A percentile compares a stretch with the other conserved stretches of the same genome.
Evolutionary conservation across 92 coral and sea anemone species (phyloP).

Genomic region (Phenganax subtilis): DNA sequence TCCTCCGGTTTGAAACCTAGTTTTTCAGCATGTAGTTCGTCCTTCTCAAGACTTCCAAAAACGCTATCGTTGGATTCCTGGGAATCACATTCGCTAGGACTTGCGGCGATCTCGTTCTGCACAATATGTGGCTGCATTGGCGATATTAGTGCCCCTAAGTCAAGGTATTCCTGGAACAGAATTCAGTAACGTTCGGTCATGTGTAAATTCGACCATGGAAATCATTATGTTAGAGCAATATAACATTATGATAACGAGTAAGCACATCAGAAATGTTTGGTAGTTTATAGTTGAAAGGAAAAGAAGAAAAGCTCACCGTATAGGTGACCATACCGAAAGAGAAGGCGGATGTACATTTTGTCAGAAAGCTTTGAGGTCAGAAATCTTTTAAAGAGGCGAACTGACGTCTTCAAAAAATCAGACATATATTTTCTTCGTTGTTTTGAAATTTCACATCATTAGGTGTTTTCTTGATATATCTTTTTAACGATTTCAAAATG

Average conservation of each 20-base stretch:
- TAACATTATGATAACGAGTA: no score
- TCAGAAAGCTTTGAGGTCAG: no score
- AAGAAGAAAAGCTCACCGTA: background rate
- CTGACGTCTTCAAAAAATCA: no score
- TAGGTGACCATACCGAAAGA: background rate
- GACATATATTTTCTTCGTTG: no score
- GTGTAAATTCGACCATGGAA: no score
- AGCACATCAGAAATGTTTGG: no score
- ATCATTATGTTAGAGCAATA: no score
- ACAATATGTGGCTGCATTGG: conserved; percentile 18
- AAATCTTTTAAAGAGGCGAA: no score
- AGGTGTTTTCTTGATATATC: no score
- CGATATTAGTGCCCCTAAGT: background rate
- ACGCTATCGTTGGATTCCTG: conserved; percentile 59
- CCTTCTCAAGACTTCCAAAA: conserved; percentile 55
- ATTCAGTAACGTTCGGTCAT: background rate
- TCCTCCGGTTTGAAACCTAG: background rate
- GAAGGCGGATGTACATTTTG: no score
- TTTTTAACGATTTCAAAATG: no score
- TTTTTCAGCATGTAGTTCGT: conserved; percentile 9
- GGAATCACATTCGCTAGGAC: conserved; percentile 69
- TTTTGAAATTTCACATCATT: background rate
- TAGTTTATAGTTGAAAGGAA: no score
- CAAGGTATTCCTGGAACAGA: conserved; percentile 6
- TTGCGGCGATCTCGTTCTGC: conserved; percentile 50